phyloP scores from a whole-genome alignment of 2,113 vertebrate species.

The Periophthalmodon schlosseri region DNA sequence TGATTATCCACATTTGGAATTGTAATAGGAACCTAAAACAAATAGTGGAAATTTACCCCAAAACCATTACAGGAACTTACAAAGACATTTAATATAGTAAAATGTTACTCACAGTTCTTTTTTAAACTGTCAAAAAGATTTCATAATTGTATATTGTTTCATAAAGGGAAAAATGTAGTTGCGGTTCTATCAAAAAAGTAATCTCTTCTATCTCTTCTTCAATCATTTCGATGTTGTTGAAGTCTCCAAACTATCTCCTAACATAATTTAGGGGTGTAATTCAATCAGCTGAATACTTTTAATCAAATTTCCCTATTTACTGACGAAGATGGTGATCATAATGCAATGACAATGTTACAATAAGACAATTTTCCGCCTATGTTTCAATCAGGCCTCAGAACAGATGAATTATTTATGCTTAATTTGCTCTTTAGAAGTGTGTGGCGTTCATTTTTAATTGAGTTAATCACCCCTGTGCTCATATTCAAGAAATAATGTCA shows the following conservation, averaged over 20 bases:
- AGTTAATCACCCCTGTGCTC: conserved; percentile 3
- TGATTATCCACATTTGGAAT: too few species aligned
- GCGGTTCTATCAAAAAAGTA: background rate
- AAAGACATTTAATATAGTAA: too few species aligned
- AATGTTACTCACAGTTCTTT: too few species aligned
- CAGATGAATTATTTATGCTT: conserved; percentile 27
- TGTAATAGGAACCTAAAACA: too few species aligned
- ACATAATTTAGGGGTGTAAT: conserved; percentile 5
- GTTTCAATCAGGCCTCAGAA: conserved; percentile 12
- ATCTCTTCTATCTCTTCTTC: background rate
- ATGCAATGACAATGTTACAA: conserved; percentile 11
- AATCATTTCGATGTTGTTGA: background rate
- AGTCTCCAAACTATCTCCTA: background rate
- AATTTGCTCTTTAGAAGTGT: conserved; percentile 11
- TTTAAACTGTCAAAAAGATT: background rate
- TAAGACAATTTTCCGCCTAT: conserved; percentile 4
- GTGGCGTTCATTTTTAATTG: conserved; percentile 16
- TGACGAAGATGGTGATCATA: conserved; percentile 19
- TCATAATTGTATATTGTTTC: background rate
- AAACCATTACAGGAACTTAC: too few species aligned
- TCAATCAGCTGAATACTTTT: background rate
- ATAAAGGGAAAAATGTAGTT: too few species aligned
- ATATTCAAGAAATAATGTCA: background rate
- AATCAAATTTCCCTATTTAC: conserved; percentile 19
- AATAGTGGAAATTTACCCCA: too few species aligned